Conservation (phyloP, 2,113 vertebrate genomes). For the Condylura cristata region DNA sequence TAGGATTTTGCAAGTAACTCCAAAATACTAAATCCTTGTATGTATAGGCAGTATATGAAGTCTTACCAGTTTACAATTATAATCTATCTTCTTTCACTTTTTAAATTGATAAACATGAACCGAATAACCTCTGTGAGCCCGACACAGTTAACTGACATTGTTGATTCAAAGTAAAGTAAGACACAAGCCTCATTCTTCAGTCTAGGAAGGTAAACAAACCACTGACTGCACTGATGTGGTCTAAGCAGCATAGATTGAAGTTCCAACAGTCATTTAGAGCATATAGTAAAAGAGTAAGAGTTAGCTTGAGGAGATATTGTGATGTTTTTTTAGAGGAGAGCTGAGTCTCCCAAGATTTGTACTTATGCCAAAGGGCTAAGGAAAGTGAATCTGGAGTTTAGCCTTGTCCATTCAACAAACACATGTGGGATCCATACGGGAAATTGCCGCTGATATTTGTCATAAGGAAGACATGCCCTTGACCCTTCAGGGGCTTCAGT, state of each 20-base stretch:
- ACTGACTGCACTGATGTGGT: not conserved
- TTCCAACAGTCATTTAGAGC: not conserved
- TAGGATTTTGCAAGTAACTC: not conserved
- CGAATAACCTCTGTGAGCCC: not conserved
- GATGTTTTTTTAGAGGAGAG: not conserved
- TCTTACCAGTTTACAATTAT: not conserved
- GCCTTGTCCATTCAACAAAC: not conserved
- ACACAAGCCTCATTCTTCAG: not conserved
- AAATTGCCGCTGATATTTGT: not conserved
- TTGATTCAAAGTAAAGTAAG: not conserved
- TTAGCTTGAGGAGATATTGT: not conserved
- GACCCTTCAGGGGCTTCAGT: not conserved
- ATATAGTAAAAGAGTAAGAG: not conserved
- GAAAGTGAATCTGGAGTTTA: not conserved
- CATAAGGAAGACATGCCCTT: not conserved
- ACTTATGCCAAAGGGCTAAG: not conserved
- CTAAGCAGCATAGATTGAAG: not conserved
- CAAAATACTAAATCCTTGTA: not conserved
- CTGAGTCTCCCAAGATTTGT: not conserved
- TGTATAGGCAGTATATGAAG: not conserved
- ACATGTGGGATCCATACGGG: not conserved
- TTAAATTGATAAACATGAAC: not conserved
- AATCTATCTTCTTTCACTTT: not conserved
- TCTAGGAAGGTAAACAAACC: not conserved
- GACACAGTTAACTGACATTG: accelerated